phyloP scores from a whole-genome alignment of 2,797 vertebrate genomes.

The Apogon talboti region DNA sequence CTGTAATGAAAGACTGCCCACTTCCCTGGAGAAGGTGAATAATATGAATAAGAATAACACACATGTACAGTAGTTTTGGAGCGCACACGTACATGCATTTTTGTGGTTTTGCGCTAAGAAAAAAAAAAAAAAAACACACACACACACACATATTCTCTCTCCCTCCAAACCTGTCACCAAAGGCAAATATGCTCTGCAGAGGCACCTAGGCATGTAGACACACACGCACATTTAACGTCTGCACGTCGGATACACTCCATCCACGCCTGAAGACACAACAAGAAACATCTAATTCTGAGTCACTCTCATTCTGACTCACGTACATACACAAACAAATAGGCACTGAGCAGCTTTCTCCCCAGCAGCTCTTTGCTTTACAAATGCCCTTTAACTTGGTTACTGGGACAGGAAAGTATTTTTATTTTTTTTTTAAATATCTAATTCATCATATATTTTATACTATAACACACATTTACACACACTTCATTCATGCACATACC shows the following conservation, averaged over 20 bases:
- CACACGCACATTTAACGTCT: slow-evolving; percentile 15
- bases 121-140: background rate
- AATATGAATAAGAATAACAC: slow-evolving; percentile 61
- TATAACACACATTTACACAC: slow-evolving; percentile 4
- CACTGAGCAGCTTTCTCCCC: slow-evolving; percentile 21
- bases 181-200: slow-evolving; percentile 52
- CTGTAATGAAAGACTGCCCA: slow-evolving; percentile 55
- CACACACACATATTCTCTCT: slow-evolving; percentile 31
- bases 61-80: slow-evolving; percentile 54
- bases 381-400: slow-evolving; percentile 48
- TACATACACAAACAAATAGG: slow-evolving; percentile 19
- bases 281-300: slow-evolving; percentile 70
- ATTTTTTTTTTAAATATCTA: slow-evolving; percentile 5
- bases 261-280: slow-evolving; percentile 62
- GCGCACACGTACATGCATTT: slow-evolving; percentile 11
- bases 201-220: slow-evolving; percentile 22
- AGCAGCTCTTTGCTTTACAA: slow-evolving; percentile 28
- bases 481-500: slow-evolving; percentile 31
- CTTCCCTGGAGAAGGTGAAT: slow-evolving; percentile 66
- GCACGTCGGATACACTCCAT: slow-evolving; percentile 40
- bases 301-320: slow-evolving; percentile 55
- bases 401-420: slow-evolving; percentile 25
- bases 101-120: background rate
- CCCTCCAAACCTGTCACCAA: slow-evolving; percentile 57
- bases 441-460: slow-evolving; percentile 27